A percentile compares a stretch with the other conserved stretches of the same genome.
Conservation (phyloP, 2,797 vertebrate species). For the Myoxocephalus aenaeus region DNA sequence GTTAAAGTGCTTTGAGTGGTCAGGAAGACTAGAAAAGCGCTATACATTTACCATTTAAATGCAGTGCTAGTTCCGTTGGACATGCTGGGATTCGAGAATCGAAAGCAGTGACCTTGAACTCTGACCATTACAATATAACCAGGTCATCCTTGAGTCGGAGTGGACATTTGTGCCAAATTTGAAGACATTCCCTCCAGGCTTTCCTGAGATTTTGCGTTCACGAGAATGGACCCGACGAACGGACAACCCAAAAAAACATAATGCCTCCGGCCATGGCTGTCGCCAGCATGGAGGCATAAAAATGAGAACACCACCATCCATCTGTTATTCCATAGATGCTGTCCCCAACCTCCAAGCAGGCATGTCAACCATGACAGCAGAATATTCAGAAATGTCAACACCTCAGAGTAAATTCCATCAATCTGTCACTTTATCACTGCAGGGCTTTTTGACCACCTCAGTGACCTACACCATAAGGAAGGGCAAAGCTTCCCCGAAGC, state of each 20-base stretch:
- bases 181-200: not conserved
- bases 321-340: not conserved
- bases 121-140: not conserved
- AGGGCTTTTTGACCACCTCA: not conserved
- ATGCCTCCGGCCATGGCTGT: not conserved
- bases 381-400: not conserved
- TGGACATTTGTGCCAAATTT: not conserved
- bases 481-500: not conserved
- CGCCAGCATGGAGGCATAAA: not conserved
- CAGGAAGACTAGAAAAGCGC: too few relatives aligned
- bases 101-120: not conserved
- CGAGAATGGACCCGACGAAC: not conserved
- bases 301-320: not conserved
- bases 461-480: constrained; percentile 6
- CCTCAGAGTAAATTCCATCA: constrained; percentile 11
- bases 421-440: not conserved
- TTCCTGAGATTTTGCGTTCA: not conserved
- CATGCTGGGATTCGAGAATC: not conserved
- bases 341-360: not conserved
- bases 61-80: constrained; percentile 6
- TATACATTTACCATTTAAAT: not conserved
- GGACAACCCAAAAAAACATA: not conserved
- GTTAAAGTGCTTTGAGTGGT: too few relatives aligned
- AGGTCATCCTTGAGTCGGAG: not conserved
- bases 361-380: not conserved